A percentile compares a stretch with the other conserved stretches of the same genome.
Evolutionary conservation across 2,888 invertebrate genomes (phyloP).

Genomic region (Phyllotreta striolata): DNA sequence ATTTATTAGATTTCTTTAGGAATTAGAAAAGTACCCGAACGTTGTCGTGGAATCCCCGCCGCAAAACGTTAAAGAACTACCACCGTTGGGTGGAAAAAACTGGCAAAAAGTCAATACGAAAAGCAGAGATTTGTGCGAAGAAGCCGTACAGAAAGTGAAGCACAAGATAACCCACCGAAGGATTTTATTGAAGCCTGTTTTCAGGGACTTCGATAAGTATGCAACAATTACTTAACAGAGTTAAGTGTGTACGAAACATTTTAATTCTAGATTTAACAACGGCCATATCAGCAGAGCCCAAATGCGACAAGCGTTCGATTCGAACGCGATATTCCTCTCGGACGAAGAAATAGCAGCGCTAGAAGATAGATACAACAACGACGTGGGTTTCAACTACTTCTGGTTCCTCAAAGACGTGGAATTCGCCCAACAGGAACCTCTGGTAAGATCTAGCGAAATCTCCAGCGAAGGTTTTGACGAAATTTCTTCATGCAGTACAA

Average conservation of each 20-base stretch:
- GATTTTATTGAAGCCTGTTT: constrained; percentile 72
- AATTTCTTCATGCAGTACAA: too few relatives aligned
- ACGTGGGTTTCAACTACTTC: constrained; percentile 78
- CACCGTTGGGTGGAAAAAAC: constrained; percentile 61
- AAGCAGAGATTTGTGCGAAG: constrained; percentile 62
- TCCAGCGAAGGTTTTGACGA: too few relatives aligned
- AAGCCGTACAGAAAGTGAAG: constrained; percentile 70
- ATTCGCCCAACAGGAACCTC: constrained; percentile 57
- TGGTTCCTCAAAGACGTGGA: constrained; percentile 74
- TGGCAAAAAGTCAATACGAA: constrained; percentile 59
- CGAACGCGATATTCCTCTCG: constrained; percentile 72
- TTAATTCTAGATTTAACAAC: constrained; percentile 67
- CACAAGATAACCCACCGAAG: constrained; percentile 69
- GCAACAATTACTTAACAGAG: constrained; percentile 30
- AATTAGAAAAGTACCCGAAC: constrained; percentile 73
- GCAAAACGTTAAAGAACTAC: constrained; percentile 62
- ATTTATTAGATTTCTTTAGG: constrained; percentile 43
- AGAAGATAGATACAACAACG: constrained; percentile 75
- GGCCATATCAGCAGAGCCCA: constrained; percentile 76
- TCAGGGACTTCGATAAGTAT: constrained; percentile 77
- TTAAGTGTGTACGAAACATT: not conserved
- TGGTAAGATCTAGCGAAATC: constrained; percentile 50
- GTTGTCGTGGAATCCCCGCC: constrained; percentile 67
- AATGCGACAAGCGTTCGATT: constrained; percentile 74
- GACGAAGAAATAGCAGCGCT: constrained; percentile 73